phyloP scores from a whole-genome alignment of 2,888 invertebrate genomes.

The Dynastes grantii region DNA sequence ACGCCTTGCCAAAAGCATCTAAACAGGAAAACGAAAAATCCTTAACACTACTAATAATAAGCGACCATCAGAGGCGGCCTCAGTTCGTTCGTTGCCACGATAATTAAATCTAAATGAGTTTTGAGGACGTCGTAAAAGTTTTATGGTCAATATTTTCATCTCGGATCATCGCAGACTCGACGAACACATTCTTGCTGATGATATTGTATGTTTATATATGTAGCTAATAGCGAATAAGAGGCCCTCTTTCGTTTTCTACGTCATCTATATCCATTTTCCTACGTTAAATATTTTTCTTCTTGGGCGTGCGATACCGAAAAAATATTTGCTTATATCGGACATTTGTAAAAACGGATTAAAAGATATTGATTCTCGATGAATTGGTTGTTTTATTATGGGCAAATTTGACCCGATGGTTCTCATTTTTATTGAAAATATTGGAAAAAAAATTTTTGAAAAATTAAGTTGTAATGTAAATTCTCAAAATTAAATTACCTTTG shows the following conservation, averaged over 20 bases:
- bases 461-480: too few relatives aligned
- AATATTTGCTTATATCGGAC: slow-evolving; percentile 7
- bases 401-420: too few relatives aligned
- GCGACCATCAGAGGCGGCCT: neutral
- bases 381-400: too few relatives aligned
- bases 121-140: slow-evolving; percentile 27
- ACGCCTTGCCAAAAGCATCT: neutral
- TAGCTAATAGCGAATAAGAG: slow-evolving; percentile 8
- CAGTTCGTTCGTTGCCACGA: neutral
- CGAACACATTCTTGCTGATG: neutral
- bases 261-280: neutral
- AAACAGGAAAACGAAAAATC: neutral
- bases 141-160: slow-evolving; percentile 31
- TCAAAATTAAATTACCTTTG: too few relatives aligned
- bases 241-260: too few relatives aligned
- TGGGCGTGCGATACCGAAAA: neutral
- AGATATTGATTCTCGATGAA: neutral
- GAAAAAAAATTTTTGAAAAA: too few relatives aligned
- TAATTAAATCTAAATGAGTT: slow-evolving; percentile 36
- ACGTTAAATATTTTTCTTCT: neutral
- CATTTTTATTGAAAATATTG: too few relatives aligned
- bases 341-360: slow-evolving; percentile 14
- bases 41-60: neutral
- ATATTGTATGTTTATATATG: slow-evolving; percentile 15
- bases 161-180: neutral